A percentile compares a stretch with the other conserved stretches of the same genome.
Conservation (phyloP, 2,888 invertebrate genomes). For the Halictus ligatus region DNA sequence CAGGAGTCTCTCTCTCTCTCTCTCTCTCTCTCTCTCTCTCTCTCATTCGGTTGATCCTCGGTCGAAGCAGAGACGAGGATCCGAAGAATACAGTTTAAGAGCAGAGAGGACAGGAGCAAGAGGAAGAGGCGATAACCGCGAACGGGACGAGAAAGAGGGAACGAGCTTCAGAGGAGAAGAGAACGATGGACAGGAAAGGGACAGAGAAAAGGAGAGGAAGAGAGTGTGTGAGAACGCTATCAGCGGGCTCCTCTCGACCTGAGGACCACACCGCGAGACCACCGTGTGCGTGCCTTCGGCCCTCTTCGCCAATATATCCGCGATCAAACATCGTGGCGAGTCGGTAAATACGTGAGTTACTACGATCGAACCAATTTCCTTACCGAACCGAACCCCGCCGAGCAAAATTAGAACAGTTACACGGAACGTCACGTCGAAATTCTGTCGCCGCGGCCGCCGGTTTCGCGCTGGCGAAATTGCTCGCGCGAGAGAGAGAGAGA, state of each 20-base stretch:
- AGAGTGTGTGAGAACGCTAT: constrained; percentile 74
- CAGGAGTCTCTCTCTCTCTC: neutral
- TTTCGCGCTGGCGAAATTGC: neutral
- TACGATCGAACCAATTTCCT: constrained; percentile 69
- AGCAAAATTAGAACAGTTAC: constrained; percentile 66
- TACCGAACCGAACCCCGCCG: constrained; percentile 46
- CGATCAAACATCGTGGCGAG: constrained; percentile 78
- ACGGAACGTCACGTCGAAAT: constrained; percentile 53
- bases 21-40: constrained; percentile 42
- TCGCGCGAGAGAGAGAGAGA: no score
- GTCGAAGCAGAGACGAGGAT: constrained; percentile 8
- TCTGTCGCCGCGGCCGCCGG: neutral
- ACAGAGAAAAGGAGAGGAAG: constrained; percentile 28
- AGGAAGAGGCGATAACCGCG: constrained; percentile 14
- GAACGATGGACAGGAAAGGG: constrained; percentile 21
- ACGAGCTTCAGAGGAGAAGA: neutral
- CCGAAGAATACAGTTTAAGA: constrained; percentile 33
- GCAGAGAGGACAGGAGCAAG: constrained; percentile 4
- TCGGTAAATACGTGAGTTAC: constrained; percentile 74
- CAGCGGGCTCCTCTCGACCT: constrained; percentile 75
- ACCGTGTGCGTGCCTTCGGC: constrained; percentile 80
- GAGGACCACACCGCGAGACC: constrained; percentile 83
- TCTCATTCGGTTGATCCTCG: constrained; percentile 25
- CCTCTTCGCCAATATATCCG: constrained; percentile 77
- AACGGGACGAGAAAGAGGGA: neutral